Conservation (phyloP, 2,888 invertebrate species). For the Ametastegia equiseti region DNA sequence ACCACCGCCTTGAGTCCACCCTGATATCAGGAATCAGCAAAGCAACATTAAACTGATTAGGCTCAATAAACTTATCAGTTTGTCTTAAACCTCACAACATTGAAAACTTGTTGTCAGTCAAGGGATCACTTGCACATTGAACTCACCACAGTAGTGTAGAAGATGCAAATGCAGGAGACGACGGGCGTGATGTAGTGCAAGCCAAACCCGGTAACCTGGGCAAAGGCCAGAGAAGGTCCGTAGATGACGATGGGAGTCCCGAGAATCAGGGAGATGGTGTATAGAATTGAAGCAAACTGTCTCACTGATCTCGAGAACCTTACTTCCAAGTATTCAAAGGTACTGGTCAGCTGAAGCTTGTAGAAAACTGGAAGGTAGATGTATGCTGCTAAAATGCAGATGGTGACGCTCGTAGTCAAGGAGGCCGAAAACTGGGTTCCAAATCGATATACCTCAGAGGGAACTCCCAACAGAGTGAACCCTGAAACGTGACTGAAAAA, state of each 20-base stretch:
- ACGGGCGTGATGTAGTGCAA: constrained; percentile 83
- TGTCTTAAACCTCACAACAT: too few species aligned
- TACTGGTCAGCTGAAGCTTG: constrained; percentile 83
- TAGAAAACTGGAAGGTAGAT: constrained; percentile 83
- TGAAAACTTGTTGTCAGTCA: too few species aligned
- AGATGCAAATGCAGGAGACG: constrained; percentile 85
- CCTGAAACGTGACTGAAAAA: constrained; percentile 84
- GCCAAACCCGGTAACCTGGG: constrained; percentile 84
- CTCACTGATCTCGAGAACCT: constrained; percentile 81
- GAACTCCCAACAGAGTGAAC: constrained; percentile 85
- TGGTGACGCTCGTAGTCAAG: constrained; percentile 73
- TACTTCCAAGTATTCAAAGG: constrained; percentile 83
- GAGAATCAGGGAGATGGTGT: constrained; percentile 80
- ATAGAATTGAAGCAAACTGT: constrained; percentile 80
- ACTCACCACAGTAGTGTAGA: constrained; percentile 85
- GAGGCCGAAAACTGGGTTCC: constrained; percentile 82
- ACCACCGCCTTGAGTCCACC: constrained; percentile 83
- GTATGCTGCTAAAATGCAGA: constrained; percentile 67
- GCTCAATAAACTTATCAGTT: too few species aligned
- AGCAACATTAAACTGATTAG: too few species aligned
- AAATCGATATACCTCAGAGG: constrained; percentile 85
- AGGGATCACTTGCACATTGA: not conserved
- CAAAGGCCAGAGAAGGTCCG: constrained; percentile 84
- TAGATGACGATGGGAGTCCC: constrained; percentile 84
- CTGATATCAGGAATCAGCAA: constrained; percentile 55